A percentile compares a stretch with the other conserved stretches of the same genome.
phyloP scores from a whole-genome alignment of 2,888 invertebrate genomes.

The Harmothoe impar region DNA sequence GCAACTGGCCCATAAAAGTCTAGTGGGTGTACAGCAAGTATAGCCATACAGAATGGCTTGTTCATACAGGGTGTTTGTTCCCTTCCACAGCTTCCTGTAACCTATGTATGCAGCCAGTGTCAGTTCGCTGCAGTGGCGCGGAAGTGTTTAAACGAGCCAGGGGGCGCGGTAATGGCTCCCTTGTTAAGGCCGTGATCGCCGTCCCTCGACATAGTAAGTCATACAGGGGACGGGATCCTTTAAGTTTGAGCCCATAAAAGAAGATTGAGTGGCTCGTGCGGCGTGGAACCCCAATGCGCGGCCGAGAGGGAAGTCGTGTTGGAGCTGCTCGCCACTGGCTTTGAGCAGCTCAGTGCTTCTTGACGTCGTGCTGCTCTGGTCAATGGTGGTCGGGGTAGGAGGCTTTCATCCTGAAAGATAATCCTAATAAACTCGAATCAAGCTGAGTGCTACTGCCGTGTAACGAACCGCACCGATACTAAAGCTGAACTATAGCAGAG shows the following conservation, averaged over 20 bases:
- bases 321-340: neutral
- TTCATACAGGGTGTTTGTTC: neutral
- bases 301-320: constrained; percentile 26
- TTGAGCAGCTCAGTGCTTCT: constrained; percentile 6
- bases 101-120: neutral
- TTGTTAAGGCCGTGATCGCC: constrained; percentile 33
- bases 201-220: constrained; percentile 13
- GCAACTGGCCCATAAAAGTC: no score
- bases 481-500: neutral
- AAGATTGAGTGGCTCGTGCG: constrained; percentile 10
- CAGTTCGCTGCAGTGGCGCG: neutral
- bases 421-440: constrained; percentile 54
- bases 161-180: constrained; percentile 25
- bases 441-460: neutral
- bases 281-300: neutral
- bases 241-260: constrained; percentile 26
- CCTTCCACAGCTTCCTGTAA: neutral
- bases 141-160: constrained; percentile 28
- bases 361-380: neutral
- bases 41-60: no score
- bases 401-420: constrained; percentile 57
- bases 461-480: constrained; percentile 5
- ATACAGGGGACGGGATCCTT: constrained; percentile 27
- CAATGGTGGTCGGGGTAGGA: neutral
- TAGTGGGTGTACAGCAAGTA: no score